Evolutionary conservation across 2,888 invertebrate genomes (phyloP), one percentile per base, ranked within the genome.

Genomic region (Onchidella celtica): DNA sequence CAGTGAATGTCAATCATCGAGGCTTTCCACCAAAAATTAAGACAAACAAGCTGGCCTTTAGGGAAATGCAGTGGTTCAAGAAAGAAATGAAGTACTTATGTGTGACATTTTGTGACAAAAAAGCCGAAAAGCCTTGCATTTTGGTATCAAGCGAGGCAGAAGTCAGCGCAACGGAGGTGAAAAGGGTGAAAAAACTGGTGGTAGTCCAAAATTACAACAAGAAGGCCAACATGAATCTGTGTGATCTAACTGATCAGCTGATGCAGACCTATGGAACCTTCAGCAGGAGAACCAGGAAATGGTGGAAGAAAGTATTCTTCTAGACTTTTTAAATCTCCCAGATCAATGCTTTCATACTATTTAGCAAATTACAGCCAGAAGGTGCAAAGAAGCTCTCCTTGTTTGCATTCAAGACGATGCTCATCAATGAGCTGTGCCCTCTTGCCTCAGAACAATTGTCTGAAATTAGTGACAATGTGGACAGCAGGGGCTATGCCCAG

Each of bases 91-190:
- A 66, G 11, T 6, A 9, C 17, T 38, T 76, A 0, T 36, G 40
- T 14, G 55, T 66, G 0, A 55, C 66, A 24, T 66, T 63, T 17
- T 47, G 27, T 17, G 66, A 66, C 34, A 76, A 66, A 55, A 76
- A 40, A 17, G 47, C 47, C 47, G 17, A 47, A 47, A 47, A 47
- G 17, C 76, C 66, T 0, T 47, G 65, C 29, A 11, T 66, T 21
- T 38, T 76, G 27, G 76, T 76, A 1, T 65, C 76, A 4, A 76
- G 38, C n/a, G 24, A 47, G 2, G 65, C 66, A 24, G 6, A n/a
- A 21, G 66, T 66, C 3, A 34, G 21, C 11, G 55, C 32, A 6
- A 6, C 6, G 17, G 47, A 11, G 6, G 47, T 47, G 47, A 55
- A 47, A 21, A 1, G 2, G 29, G 34, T 2, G 2, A 6, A 2